Evolutionary conservation across 2,113 vertebrate genomes (phyloP), one percentile per base, ranked within the genome.

Genomic region (Oenanthe oenanthe): DNA sequence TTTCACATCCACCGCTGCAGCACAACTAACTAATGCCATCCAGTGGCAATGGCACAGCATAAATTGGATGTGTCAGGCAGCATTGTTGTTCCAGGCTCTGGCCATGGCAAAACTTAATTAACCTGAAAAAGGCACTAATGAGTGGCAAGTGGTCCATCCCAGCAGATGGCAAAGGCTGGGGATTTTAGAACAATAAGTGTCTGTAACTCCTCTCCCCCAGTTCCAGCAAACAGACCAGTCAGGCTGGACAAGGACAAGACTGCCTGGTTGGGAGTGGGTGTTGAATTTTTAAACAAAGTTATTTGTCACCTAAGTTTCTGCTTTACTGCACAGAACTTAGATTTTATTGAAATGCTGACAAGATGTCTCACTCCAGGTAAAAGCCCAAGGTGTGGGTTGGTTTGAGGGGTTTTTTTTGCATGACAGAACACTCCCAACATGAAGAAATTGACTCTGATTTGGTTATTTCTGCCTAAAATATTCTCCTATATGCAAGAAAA

Each of bases 1-100:
- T 68, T 78, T 45, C 63, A 19, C 60, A 57, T 77, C 48, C 57
- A 15, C 6, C 42, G 71, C 82, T 60, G 94, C 3, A 97, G 73
- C 90, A 89, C 90, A 97, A 97, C 97, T 97, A 96, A 97, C 97
- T 96, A 95, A 97, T 97, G 97, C 97, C 97, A 97, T 97, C 97
- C 97, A 96, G 97, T 97, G 97, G 97, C 85, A 95, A 89, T 92
- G 95, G 71, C 19, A 89, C 84, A 82, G 86, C 84, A 96, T 91
- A 82, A 95, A 96, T 93, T 28, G 82, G 29, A n/a, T 1, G 21
- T 72, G 90, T 54, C 90, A 78, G 78, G 48, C 76, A 16, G 45
- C 4, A n/a, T n/a, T n/a, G 45, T 5, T 15, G 45, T 51, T 51
- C 8, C 5, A n/a, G 76, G 62, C 40, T 56, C 40, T 0, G 2